phyloP scores from a whole-genome alignment of 2,797 vertebrate genomes.

The Pseudopleuronectes americanus region DNA sequence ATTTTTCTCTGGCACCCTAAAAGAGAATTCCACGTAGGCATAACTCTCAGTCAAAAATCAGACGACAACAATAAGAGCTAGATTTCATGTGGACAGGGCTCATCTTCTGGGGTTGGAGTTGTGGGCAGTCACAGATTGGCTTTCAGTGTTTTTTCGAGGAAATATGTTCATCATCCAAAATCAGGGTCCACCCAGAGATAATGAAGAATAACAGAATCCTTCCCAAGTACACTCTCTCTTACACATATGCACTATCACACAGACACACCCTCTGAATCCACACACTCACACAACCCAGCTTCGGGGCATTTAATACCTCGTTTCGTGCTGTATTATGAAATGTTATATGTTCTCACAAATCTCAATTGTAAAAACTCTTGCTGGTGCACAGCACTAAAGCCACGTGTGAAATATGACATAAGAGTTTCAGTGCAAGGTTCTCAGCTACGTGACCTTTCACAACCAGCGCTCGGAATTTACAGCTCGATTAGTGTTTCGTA shows the following conservation, averaged over 20 bases:
- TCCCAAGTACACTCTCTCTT: conserved; percentile 10
- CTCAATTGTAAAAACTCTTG: conserved; percentile 28
- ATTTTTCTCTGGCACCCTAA: conserved; percentile 28
- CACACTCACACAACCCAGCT: conserved; percentile 6
- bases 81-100: conserved; percentile 32
- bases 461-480: conserved; percentile 58
- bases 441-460: conserved; percentile 50
- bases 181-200: conserved; percentile 63
- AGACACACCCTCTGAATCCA: conserved; percentile 6
- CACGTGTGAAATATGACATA: conserved; percentile 51
- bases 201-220: conserved; percentile 46
- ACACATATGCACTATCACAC: conserved; percentile 15
- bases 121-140: conserved; percentile 43
- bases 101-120: conserved; percentile 35
- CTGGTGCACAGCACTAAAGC: conserved; percentile 18
- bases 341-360: conserved; percentile 48
- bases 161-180: conserved; percentile 54
- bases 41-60: conserved; percentile 17
- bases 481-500: conserved; percentile 62
- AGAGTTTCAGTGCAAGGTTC: conserved; percentile 40
- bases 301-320: conserved; percentile 29
- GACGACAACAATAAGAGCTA: conserved; percentile 17
- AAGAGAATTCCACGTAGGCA: conserved; percentile 28
- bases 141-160: conserved; percentile 57
- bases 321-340: conserved; percentile 43